Conservation (phyloP, 2,888 invertebrate species). For the Galeruca laticollis region DNA sequence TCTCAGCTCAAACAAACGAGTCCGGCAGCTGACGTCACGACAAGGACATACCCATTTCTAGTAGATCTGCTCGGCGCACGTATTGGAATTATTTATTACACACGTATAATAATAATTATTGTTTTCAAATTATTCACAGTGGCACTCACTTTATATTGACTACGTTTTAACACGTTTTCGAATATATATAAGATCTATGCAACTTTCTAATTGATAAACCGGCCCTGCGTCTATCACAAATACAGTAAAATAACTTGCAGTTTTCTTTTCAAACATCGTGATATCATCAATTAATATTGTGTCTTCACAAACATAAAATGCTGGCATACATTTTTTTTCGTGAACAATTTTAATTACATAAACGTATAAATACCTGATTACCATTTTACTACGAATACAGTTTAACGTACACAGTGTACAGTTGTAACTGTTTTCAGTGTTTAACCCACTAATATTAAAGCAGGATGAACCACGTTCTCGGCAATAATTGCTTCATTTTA, state of each 20-base stretch:
- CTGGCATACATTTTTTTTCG: slow-evolving; percentile 19
- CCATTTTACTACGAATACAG: slow-evolving; percentile 45
- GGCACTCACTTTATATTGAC: no score
- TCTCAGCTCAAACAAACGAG: no score
- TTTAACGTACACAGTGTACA: slow-evolving; percentile 43
- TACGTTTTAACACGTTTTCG: no score
- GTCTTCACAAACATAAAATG: not conserved
- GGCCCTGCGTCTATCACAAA: no score
- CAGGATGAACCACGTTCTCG: not conserved
- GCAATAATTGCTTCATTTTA: slow-evolving; percentile 5
- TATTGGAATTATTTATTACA: no score
- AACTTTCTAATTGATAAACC: no score
- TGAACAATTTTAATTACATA: slow-evolving; percentile 20
- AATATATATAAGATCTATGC: no score
- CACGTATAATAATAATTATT: no score
- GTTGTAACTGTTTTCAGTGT: slow-evolving; percentile 36
- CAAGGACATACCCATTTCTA: no score
- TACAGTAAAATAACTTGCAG: not conserved
- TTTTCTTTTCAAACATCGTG: slow-evolving; percentile 10
- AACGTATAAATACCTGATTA: slow-evolving; percentile 19
- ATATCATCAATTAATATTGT: slow-evolving; percentile 3
- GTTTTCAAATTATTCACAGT: no score
- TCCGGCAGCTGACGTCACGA: no score
- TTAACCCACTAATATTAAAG: slow-evolving; percentile 10
- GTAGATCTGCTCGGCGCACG: no score